A percentile compares a stretch with the other conserved stretches of the same genome.
Evolutionary conservation across 2,113 vertebrate genomes (phyloP).

Genomic region (Antechinus flavipes): DNA sequence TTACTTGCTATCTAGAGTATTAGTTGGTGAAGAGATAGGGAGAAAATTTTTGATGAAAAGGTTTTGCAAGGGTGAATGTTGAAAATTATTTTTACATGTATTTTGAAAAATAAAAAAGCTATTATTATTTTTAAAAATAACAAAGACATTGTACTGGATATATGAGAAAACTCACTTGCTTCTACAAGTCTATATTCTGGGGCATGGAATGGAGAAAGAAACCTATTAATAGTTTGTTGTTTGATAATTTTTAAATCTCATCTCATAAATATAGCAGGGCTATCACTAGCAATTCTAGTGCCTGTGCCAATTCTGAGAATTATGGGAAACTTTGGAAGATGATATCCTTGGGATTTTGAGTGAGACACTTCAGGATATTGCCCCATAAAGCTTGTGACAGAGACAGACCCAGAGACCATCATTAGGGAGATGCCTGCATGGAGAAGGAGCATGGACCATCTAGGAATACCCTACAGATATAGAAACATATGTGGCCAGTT

Average conservation of each 20-base stretch:
- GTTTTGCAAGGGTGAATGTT: too few relatives aligned
- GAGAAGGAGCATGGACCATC: neutral
- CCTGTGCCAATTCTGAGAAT: neutral
- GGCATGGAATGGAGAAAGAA: neutral
- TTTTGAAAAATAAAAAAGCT: too few relatives aligned
- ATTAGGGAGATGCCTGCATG: neutral
- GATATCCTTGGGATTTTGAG: neutral
- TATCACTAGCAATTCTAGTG: neutral
- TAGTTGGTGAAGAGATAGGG: too few relatives aligned
- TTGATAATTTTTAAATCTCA: neutral
- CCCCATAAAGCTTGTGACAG: neutral
- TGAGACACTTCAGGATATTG: neutral
- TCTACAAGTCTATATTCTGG: neutral
- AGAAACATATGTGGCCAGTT: neutral
- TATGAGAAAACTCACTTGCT: neutral
- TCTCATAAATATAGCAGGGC: neutral
- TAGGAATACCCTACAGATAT: neutral
- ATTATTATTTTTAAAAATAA: too few relatives aligned
- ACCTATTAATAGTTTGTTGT: neutral
- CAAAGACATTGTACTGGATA: neutral
- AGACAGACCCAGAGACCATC: neutral
- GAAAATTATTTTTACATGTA: too few relatives aligned
- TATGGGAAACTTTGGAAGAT: neutral
- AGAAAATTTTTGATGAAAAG: too few relatives aligned
- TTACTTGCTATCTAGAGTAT: too few relatives aligned